phyloP scores from a whole-genome alignment of 2,113 vertebrate species.

The Oryzias curvinotus region DNA sequence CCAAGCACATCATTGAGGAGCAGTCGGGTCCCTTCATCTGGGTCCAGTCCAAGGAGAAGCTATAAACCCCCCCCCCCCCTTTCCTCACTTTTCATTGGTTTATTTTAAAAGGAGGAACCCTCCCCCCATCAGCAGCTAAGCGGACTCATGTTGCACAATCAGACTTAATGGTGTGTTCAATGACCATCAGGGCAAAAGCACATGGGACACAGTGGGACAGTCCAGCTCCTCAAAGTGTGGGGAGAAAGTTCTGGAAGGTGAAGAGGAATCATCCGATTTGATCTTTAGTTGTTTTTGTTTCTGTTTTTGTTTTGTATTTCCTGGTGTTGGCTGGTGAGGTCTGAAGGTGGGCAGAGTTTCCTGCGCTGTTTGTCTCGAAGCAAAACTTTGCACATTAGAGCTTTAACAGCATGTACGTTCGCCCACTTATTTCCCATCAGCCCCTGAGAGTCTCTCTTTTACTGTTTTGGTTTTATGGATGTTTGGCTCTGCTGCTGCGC shows the following conservation, averaged over 20 bases:
- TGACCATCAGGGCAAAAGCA: slow-evolving; percentile 80
- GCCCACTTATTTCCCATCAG: slow-evolving; percentile 72
- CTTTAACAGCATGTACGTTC: slow-evolving; percentile 89
- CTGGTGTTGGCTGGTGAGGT: slow-evolving; percentile 72
- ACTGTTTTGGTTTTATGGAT: slow-evolving; percentile 1
- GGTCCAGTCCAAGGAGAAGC: slow-evolving; percentile 97
- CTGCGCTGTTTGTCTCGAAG: slow-evolving; percentile 58
- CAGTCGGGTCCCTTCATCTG: slow-evolving; percentile 95
- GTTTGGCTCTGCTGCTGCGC: slow-evolving; percentile 36
- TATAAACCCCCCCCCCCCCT: slow-evolving; percentile 76
- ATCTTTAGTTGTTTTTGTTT: slow-evolving; percentile 5
- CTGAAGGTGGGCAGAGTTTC: slow-evolving; percentile 38
- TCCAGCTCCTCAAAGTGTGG: slow-evolving; percentile 79
- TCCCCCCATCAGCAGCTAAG: not conserved
- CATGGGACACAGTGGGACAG: slow-evolving; percentile 72
- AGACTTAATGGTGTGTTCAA: slow-evolving; percentile 19
- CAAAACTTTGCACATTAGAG: slow-evolving; percentile 89
- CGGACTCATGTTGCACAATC: not conserved
- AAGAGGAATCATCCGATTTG: slow-evolving; percentile 51
- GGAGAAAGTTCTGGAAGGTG: slow-evolving; percentile 73
- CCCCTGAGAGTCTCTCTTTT: slow-evolving; percentile 33
- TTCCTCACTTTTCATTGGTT: slow-evolving; percentile 9
- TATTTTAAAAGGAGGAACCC: slow-evolving; percentile 21
- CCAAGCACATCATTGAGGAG: slow-evolving; percentile 97
- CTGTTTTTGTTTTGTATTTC: slow-evolving; percentile 26